Base-by-base conservation (phyloP, 2,888 invertebrate genomes). In the Aphodius sticticus region DNA sequence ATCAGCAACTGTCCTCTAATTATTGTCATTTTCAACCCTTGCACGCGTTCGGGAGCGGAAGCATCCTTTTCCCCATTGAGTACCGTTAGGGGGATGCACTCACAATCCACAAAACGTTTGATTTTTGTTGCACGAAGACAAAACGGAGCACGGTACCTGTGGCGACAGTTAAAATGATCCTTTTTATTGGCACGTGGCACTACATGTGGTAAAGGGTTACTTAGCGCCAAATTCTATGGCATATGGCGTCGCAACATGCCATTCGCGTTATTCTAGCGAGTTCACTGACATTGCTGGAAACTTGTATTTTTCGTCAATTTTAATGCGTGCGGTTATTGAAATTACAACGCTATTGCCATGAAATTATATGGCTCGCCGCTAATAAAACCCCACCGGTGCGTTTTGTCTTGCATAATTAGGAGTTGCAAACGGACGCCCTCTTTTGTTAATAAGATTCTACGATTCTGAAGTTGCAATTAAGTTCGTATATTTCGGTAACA, bases 141-240 rank as follows among this genome's bases (percentile, higher is more conserved):
- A 53, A 53, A 53, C 53, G 9, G 26, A 26, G 26, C 53, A 12
- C 53, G 53, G 53, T 53, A 53, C 53, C 53, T 12, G 53, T 53
- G 53, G 53, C 53, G 53, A 53, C 53, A 53, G 53, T 53, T 53
- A 53, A 53, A 53, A 53, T 53, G 9, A 53, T 53, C 53, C 53
- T 53, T 53, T 53, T 53, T 53, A 53, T 53, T 12, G 53, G 53
- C 53, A 53, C 53, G 53, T 53, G 53, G 53, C 53, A 53, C 53
- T 53, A 53, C 53, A 53, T 53, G 53, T 53, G 53, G 53, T 53
- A 53, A 53, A 53, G 53, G 53, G 53, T 53, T 53, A 53, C 53
- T 53, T 53, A 12, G 12, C 53, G 53, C 53, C 1, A 53, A 53
- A 53, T 53, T 53, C 53, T 2, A 2, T 1, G 53, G 9, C 53